Evolutionary conservation across 2,797 vertebrate species (phyloP).

Genomic region (Micromesistius poutassou): DNA sequence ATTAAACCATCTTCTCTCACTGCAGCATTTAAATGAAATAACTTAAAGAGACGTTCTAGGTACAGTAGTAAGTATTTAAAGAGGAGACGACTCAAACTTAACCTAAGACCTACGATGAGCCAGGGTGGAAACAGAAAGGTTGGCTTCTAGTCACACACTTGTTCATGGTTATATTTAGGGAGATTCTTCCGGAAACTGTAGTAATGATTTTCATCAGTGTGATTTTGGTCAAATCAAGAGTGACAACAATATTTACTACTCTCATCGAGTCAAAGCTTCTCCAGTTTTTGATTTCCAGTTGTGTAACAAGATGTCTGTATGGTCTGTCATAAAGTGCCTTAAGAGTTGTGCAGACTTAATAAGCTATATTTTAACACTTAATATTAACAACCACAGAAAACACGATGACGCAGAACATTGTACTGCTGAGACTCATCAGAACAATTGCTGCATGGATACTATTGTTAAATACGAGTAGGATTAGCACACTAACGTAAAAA

Average conservation of each 20-base stretch:
- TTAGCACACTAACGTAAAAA: constrained; percentile 15
- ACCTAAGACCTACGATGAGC: constrained; percentile 24
- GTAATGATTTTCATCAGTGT: constrained; percentile 19
- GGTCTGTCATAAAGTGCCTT: constrained; percentile 78
- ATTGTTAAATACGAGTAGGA: constrained; percentile 30
- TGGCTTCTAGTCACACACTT: constrained; percentile 30
- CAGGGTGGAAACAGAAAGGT: constrained; percentile 31
- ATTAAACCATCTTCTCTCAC: constrained; percentile 37
- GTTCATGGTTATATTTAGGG: constrained; percentile 26
- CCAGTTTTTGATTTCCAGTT: constrained; percentile 24
- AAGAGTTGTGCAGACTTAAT: constrained; percentile 76
- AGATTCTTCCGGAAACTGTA: constrained; percentile 22
- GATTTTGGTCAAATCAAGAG: constrained; percentile 15
- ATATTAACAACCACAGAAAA: constrained; percentile 62
- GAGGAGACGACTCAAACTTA: constrained; percentile 27
- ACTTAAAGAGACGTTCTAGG: constrained; percentile 36
- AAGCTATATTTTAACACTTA: constrained; percentile 57
- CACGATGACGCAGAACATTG: constrained; percentile 28
- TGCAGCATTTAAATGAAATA: constrained; percentile 44
- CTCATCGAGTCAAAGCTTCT: constrained; percentile 45
- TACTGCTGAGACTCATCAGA: constrained; percentile 18
- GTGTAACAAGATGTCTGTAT: constrained; percentile 47
- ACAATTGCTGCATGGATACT: constrained; percentile 33
- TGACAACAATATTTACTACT: constrained; percentile 26
- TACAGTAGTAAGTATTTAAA: constrained; percentile 53